Evolutionary conservation across 2,797 vertebrate species (phyloP).

Genomic region (Rhynchotus rufescens): DNA sequence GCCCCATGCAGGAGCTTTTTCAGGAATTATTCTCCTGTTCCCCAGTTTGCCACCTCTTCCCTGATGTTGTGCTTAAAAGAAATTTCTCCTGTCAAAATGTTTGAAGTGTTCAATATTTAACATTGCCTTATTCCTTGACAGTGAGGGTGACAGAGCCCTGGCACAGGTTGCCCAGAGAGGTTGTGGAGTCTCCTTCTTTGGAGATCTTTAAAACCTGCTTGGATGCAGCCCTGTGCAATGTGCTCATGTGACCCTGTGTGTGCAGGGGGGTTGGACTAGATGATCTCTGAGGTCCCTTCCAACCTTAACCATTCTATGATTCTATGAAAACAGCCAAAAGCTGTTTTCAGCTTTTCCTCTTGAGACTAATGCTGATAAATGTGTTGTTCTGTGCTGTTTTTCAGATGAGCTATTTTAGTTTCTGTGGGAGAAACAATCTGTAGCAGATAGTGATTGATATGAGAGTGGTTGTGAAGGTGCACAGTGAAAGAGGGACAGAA

Average conservation of each 20-base stretch:
- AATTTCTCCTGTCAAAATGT: not conserved
- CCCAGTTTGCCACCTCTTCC: not conserved
- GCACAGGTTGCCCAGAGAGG: too few species aligned
- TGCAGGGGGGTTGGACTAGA: too few species aligned
- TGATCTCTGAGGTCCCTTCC: too few species aligned
- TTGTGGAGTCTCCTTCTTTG: too few species aligned
- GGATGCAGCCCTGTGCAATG: too few species aligned
- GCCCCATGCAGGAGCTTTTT: not conserved
- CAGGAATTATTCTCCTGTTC: not conserved
- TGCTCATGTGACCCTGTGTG: too few species aligned
- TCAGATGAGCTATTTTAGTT: not conserved
- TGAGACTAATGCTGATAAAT: not conserved
- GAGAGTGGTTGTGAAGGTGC: not conserved
- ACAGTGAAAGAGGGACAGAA: not conserved
- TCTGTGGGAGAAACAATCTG: not conserved
- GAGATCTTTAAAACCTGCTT: too few species aligned
- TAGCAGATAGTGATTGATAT: not conserved
- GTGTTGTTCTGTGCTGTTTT: not conserved
- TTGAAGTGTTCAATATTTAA: not conserved
- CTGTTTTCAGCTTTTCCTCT: not conserved
- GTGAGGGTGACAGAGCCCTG: too few species aligned
- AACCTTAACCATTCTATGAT: too few species aligned
- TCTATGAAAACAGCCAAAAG: not conserved
- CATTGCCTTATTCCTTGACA: not conserved
- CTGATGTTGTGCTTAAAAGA: not conserved